Evolutionary conservation across 2,797 vertebrate species (phyloP), one percentile per base, ranked within the genome.

Genomic region (Lithobates sylvaticus): DNA sequence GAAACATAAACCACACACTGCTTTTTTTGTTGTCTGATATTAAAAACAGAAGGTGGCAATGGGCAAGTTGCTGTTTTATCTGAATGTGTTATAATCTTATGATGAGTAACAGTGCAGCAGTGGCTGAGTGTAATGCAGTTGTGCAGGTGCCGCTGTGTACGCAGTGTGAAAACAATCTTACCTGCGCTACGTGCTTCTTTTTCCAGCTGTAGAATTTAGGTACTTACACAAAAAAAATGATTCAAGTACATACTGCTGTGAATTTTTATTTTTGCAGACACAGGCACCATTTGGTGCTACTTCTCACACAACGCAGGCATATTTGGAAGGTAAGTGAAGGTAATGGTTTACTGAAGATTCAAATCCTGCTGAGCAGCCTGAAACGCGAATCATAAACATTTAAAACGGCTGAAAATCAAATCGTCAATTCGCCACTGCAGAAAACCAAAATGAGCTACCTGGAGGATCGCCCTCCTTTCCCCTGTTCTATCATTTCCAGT

Each of bases 201-300:
- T 61, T 71, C 32, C 79, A 61, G 76, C 18, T 5, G 36, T 36
- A 79, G 47, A 68, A 32, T 83, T 84, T 74, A 74, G 54, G 18
- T 76, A 78, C 76, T 87, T 79, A 69, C 36, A 26, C 26, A 44
- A 44, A 23, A 79, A 32, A 54, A 87, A 79, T 84, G 69, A 87
- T 76, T 84, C 61, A 26, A 58, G 10, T 87, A 77, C 47, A 87
- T 54, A 75, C 68, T 83, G n/a, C 50, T 88, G 77, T 81, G 32
- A 72, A 86, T 90, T 91, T 91, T 91, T 89, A 85, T 90, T 88
- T 94, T 94, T 71, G 88, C 88, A 99, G 98, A 86, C 96, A 98
- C 23, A 97, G 98, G 83, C 97, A 99, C 77, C 96, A 99, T 85
- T 93, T 99, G 88, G 89, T 98, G 71, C 91, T 99, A 75, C 89